phyloP scores from a whole-genome alignment of 2,797 vertebrate species.

The Clarias platycephalus region DNA sequence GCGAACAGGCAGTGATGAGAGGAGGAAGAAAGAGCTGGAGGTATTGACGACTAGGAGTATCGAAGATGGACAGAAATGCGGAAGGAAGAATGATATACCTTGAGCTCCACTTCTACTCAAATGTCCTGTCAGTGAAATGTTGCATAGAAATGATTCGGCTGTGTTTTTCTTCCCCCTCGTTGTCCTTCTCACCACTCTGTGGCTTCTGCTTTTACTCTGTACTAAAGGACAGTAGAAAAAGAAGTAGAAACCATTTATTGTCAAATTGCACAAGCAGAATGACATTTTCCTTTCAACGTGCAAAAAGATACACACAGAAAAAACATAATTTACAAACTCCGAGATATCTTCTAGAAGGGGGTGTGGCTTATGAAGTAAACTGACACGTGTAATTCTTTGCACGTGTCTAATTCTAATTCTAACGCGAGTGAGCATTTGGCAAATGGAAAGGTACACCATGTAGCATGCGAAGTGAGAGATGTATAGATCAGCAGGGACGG shows the following conservation, averaged over 20 bases:
- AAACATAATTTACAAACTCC: neutral
- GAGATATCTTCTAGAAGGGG: neutral
- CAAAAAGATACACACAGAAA: neutral
- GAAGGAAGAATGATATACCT: slow-evolving; percentile 16
- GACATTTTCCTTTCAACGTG: neutral
- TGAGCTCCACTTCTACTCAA: neutral
- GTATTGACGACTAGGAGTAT: neutral
- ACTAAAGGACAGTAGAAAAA: neutral
- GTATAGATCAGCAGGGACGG: neutral
- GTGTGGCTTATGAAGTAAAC: neutral
- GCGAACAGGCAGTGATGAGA: neutral
- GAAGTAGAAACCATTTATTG: neutral
- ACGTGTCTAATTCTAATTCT: neutral
- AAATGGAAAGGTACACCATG: neutral
- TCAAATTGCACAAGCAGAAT: neutral
- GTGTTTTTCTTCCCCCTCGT: neutral
- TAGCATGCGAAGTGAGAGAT: neutral
- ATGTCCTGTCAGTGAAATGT: slow-evolving; percentile 13
- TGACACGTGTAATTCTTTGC: neutral
- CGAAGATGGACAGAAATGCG: neutral
- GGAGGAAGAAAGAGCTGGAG: neutral
- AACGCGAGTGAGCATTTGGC: neutral
- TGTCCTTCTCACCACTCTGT: neutral
- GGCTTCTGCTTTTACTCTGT: neutral
- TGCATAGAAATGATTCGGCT: neutral